phyloP scores from a whole-genome alignment of 2,888 invertebrate genomes.

The Stratiomys singularior region DNA sequence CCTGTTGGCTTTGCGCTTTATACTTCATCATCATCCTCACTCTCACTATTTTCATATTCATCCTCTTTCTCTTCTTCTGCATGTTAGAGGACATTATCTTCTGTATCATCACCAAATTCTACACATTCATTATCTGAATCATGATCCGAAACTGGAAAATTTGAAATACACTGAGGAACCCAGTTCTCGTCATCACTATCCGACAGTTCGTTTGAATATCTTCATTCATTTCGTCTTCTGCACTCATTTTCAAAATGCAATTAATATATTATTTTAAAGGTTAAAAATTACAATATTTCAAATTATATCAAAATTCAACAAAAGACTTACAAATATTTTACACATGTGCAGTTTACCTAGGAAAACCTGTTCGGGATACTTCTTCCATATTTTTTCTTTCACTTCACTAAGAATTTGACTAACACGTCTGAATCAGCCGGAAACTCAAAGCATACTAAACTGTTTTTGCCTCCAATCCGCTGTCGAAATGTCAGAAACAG shows the following conservation, averaged over 20 bases:
- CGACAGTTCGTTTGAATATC: not conserved
- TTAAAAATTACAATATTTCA: not conserved
- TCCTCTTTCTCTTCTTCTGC: not conserved
- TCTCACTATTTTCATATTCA: no score
- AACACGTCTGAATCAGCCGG: no score
- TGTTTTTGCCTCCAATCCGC: not conserved
- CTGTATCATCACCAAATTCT: not conserved
- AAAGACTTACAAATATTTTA: not conserved
- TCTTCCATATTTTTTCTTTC: not conserved
- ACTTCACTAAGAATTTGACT: not conserved
- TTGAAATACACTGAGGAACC: not conserved
- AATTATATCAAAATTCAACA: not conserved
- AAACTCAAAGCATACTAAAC: no score
- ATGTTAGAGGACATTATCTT: not conserved
- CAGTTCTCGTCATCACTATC: not conserved
- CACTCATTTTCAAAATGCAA: not conserved
- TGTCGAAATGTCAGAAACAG: not conserved
- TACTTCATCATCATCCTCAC: no score
- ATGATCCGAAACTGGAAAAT: not conserved
- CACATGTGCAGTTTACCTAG: not conserved
- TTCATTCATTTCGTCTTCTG: not conserved
- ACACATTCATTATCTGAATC: not conserved
- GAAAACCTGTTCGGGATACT: not conserved
- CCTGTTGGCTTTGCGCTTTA: not conserved
- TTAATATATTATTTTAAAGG: not conserved